These are phyloP conservation scores for Temnothorax curvispinosus DNA, from an alignment of 1,140 invertebrate species.

Conservation along the genomic window DNA sequence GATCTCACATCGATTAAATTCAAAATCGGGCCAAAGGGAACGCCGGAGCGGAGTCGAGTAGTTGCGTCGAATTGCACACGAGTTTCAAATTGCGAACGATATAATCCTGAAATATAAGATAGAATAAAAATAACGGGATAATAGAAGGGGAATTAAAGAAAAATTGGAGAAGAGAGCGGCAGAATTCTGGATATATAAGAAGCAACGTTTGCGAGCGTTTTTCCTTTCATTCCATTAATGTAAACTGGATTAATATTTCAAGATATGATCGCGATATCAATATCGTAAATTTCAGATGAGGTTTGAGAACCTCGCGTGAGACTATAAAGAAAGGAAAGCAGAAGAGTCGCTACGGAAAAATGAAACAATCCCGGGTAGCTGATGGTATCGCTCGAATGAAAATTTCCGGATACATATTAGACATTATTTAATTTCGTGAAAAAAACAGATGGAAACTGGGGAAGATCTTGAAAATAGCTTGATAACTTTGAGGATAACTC, in stretches of 20 bases:
- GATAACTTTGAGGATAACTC: not conserved
- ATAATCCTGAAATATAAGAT: not conserved
- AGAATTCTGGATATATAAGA: not conserved
- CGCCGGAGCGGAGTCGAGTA: not conserved
- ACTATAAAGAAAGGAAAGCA: not conserved
- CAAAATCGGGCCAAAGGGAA: slow-evolving; percentile 40
- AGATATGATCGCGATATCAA: not conserved
- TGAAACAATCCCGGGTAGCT: not conserved
- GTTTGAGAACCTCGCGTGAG: not conserved
- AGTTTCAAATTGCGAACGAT: slow-evolving; percentile 12
- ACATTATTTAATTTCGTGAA: not conserved
- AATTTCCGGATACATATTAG: not conserved
- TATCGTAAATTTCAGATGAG: not conserved
- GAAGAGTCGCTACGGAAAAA: not conserved
- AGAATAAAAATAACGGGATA: not conserved
- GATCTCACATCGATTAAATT: slow-evolving; percentile 49
- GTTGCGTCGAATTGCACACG: slow-evolving; percentile 25
- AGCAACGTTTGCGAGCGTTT: not conserved
- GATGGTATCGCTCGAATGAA: not conserved
- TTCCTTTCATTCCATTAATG: not conserved
- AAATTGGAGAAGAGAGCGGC: not conserved
- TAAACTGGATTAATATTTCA: not conserved
- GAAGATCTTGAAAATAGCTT: not conserved
- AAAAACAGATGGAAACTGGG: not conserved
- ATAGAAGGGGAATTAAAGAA: not conserved